Conservation (phyloP, 1,140 invertebrate genomes). For the Zaprionus tsacasi region DNA sequence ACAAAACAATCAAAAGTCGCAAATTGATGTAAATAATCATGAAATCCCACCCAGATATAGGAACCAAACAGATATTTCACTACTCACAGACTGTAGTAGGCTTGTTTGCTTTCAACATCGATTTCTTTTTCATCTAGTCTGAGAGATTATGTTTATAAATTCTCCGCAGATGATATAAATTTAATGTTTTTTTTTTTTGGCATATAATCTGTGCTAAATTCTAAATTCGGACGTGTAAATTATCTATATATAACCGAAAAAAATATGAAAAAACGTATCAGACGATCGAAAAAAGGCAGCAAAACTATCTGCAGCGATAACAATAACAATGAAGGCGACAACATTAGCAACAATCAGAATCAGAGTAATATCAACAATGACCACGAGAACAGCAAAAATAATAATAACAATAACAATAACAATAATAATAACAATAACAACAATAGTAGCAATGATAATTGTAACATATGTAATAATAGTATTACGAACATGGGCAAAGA, state of each 20-base stretch:
- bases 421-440: background rate
- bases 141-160: too few relatives aligned
- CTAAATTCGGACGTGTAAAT: constrained; percentile 10
- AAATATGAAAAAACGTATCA: constrained; percentile 24
- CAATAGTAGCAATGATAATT: background rate
- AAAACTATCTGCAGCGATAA: background rate
- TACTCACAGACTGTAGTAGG: too few relatives aligned
- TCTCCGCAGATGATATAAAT: constrained; percentile 25
- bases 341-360: background rate
- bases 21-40: too few relatives aligned
- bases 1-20: too few relatives aligned
- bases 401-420: background rate
- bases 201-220: constrained; percentile 13
- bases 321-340: background rate
- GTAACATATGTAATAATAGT: background rate
- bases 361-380: background rate
- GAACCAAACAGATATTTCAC: too few relatives aligned
- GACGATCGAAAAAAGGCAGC: constrained; percentile 11
- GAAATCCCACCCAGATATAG: too few relatives aligned
- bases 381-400: background rate
- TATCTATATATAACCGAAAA: background rate
- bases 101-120: too few relatives aligned
- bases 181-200: constrained; percentile 20
- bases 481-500: background rate
- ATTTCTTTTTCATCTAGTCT: too few relatives aligned